Percentiles rank a stretch among this genome's conserved stretches.
These are phyloP conservation scores for Antedon mediterranea DNA, from an alignment of 53 echinoderm and acorn worm species.

Conservation along the genomic window DNA sequence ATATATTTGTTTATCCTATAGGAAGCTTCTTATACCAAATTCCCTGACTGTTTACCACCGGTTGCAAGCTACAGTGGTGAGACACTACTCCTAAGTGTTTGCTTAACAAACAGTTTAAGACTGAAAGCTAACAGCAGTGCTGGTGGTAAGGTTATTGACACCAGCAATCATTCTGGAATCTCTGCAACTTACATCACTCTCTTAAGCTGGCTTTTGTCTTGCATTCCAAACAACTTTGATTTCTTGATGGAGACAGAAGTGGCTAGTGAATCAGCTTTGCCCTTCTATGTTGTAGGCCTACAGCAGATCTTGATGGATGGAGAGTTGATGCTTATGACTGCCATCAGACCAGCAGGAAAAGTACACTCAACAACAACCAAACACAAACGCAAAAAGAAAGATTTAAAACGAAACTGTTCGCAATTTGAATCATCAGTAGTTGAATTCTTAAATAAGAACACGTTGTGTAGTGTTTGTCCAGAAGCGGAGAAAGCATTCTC, in stretches of 20 bases:
- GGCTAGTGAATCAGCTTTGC: constrained; percentile 12
- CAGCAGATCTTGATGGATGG: constrained; percentile 49
- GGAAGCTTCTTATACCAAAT: constrained; percentile 77
- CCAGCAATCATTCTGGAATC: constrained; percentile 11
- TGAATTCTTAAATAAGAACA: constrained; percentile 50
- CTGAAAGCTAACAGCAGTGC: constrained; percentile 30
- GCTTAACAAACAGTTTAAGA: constrained; percentile 29
- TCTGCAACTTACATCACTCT: constrained; percentile 62
- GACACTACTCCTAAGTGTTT: constrained; percentile 48
- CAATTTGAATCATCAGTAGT: constrained; percentile 46
- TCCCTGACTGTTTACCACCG: constrained; percentile 49
- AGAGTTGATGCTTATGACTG: constrained; percentile 34
- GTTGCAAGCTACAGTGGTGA: constrained; percentile 35
- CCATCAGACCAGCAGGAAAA: constrained; percentile 44
- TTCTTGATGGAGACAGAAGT: constrained; percentile 28
- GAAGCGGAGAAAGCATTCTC: constrained; percentile 44
- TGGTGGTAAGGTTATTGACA: constrained; percentile 14
- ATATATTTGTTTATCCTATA: constrained; percentile 2
- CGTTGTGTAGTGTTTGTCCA: constrained; percentile 46
- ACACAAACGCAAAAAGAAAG: constrained; percentile 33
- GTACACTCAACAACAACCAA: constrained; percentile 15
- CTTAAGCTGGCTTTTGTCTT: constrained; percentile 66
- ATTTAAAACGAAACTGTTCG: constrained; percentile 33
- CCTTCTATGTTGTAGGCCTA: constrained; percentile 67
- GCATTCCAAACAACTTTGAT: constrained; percentile 57